Evolutionary conservation across 2,113 vertebrate species (phyloP), one percentile per base, ranked within the genome.

Genomic region (Carassius carassius): DNA sequence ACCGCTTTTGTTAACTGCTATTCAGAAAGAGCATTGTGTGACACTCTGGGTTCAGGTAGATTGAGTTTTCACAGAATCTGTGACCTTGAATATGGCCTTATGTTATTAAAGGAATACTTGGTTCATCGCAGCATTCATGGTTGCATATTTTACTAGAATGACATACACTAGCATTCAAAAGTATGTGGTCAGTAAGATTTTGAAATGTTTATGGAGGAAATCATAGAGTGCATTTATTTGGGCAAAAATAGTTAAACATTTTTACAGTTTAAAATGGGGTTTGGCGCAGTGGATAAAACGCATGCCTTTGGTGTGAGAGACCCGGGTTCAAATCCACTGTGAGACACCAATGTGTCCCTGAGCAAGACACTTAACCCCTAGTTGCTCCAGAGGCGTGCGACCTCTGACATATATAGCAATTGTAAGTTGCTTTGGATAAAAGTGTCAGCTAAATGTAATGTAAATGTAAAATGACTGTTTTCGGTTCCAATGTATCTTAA

Each of bases 61-160:
- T 10, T 11, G 14, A 23, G 70, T 4, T 47, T 74, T 74, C 37
- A 29, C 58, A 63, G 0, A 63, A 29, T 29, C 58, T 47, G 78
- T 63, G 35, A 79, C n/a, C 14, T 47, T 79, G 58, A 12, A 79
- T 3, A 25, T 6, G 8, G 2, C 12, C 6, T n/a, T 23, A 69
- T 85, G 83, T 80, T 85, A 21, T 21, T 69, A 35, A 1, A 9
- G 65, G 9, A 83, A 85, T n/a, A 44, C 10, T 23, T 14, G 35
- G 19, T 44, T 73, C 12, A 14, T 70, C 11, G 5, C 37, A 14
- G 70, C 37, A 23, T 73, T 23, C 1, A 3, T 47, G 17, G 70
- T 47, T 10, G 10, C 9, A 3, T 21, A 21, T 70, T 70, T 37
- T 37, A 37, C 17, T 70, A 35, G 32, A 70, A 41, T 41, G 32